Evolutionary conservation across 1,140 invertebrate genomes (phyloP), one percentile per base, ranked within the genome.

Genomic region (Drosophila sulfurigaster): DNA sequence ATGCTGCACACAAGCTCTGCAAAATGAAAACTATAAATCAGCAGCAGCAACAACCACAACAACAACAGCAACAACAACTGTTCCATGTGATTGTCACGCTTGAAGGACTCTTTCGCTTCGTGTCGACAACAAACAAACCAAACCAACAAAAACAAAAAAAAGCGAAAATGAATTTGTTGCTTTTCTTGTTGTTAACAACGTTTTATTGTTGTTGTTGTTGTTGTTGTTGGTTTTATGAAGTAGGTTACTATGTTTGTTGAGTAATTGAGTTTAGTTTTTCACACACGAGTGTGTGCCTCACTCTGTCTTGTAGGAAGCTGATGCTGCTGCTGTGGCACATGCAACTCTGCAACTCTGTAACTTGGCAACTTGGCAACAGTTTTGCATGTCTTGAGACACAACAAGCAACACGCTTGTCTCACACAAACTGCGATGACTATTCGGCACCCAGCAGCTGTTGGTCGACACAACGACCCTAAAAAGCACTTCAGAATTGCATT

Each of bases 1-100:
- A 80, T 73, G 38, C 74, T 72, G 54, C 68, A 74, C 68, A 74
- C 81, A 85, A 85, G 75, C 78, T 75, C 64, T 83, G 85, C 78
- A 89, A 89, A 88, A 85, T 88, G 81, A 89, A 88, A 88, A 88
- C 83, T 87, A 88, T 88, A 88, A 88, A 89, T 88, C 83, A 88
- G 85, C 79, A 78, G 62, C 78, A 81, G 28, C 81, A 57, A 16
- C 81, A 30, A 28, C 58, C 48, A n/a, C 64, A 48, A 11, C 62
- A 83, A 75, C 75, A 69, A 79, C 71, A 32, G 52, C 83, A 75
- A 78, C 77, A 82, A 79, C 74, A 64, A 78, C 74, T 73, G 74
- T 75, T 81, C 65, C 85, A 88, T 83, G 85, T 89, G 85, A 89
- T 88, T 88, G 85, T 89, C 85, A 89, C 85, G 85, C 85, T 89